Conservation (phyloP, 2,797 vertebrate species). For the Spheniscus humboldti region DNA sequence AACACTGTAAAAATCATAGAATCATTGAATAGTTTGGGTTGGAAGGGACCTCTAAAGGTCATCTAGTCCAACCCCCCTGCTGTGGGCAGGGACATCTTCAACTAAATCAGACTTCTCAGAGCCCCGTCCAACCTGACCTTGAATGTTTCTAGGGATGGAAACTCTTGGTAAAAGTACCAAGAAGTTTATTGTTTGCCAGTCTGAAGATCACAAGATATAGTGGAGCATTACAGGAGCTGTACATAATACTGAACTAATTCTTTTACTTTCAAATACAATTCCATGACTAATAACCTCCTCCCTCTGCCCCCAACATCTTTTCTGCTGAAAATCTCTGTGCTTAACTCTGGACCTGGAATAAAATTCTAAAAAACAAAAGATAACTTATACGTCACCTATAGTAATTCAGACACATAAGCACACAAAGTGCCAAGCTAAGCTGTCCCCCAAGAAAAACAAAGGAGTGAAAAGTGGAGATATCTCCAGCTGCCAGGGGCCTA, state of each 20-base stretch:
- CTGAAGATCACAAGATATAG: background rate
- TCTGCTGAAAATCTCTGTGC: background rate
- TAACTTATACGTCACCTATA: constrained; percentile 82
- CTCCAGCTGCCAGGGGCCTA: constrained; percentile 90
- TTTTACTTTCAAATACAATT: background rate
- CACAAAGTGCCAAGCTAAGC: constrained; percentile 85
- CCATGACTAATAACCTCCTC: background rate
- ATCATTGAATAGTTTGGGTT: no score
- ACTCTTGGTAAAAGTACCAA: background rate
- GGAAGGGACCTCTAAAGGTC: no score
- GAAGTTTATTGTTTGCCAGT: background rate
- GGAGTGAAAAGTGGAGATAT: constrained; percentile 84
- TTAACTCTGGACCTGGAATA: background rate
- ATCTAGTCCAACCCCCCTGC: no score
- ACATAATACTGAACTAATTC: background rate
- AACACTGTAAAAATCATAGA: constrained; percentile 74
- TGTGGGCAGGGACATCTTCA: no score
- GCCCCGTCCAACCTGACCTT: no score
- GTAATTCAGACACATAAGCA: constrained; percentile 91
- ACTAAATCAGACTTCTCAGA: no score
- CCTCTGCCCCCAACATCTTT: background rate
- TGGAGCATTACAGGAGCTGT: background rate
- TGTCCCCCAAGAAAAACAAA: constrained; percentile 89
- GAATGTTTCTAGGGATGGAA: no score
- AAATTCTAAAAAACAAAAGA: background rate